Base-by-base conservation (phyloP, 2,888 invertebrate species). In the Coecobrya sp. region DNA sequence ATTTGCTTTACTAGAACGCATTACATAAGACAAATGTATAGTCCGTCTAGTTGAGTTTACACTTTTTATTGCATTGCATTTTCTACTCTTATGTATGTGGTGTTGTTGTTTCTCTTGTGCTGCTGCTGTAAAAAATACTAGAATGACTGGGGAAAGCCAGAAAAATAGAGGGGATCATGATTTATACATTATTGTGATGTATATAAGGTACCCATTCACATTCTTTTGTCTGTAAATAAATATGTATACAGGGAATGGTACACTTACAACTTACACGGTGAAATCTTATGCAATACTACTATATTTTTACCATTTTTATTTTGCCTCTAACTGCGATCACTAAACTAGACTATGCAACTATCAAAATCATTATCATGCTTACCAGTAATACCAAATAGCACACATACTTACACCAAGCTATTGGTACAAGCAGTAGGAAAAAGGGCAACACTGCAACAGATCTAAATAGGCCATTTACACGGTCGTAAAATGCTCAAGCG, bases 401-500 rank as follows among this genome's bases (percentile, higher is more conserved):
- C 1, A 16, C 42, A 70, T 70, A n/a, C n/a, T 36, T 65, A 65
- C 27, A 65, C 65, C 27, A 65, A 27, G 11, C 25, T 49, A 49
- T 85, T 68, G 16, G 8, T 25, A 22, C n/a, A 19, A 22, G n/a
- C 59, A 36, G 16, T 59, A 81, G 3, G 52, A 16, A 52, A 10
- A 62, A 84, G 82, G 13, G 22, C 30, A 62, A 52, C 55, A 81
- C 81, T 81, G 81, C 89, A 89, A 55, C 89, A 82, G 89, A 82
- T 82, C 82, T 89, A 89, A 89, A 82, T 89, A 89, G 89, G 89
- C 89, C 89, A 89, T 89, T 89, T 89, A 89, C 89, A 89, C 89
- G 82, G 79, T 89, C 89, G 89, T 89, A 89, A 89, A 89, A 81
- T 89, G 89, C 25, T 89, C 89, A 81, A 87, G 79, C 62, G 36